Percentiles rank a stretch among this genome's conserved stretches.
These are phyloP conservation scores for Pissodes strobi DNA, from an alignment of 1,140 invertebrate species.

Conservation along the genomic window DNA sequence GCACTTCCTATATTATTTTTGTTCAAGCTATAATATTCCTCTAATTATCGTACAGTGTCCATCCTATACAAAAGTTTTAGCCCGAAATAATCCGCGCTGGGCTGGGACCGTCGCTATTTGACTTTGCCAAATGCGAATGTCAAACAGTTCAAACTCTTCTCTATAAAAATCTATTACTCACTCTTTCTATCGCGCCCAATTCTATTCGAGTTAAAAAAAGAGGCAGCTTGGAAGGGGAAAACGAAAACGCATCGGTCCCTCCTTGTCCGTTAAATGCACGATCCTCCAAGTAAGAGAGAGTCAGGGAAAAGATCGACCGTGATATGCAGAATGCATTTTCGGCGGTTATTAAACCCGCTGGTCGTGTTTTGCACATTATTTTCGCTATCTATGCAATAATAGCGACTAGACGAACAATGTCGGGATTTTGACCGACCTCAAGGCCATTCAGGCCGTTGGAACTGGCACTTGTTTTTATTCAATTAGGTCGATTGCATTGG, in stretches of 20 bases:
- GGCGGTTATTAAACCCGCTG: constrained; percentile 38
- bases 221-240: background rate
- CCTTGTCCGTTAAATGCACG: background rate
- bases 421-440: constrained; percentile 32
- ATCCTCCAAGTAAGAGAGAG: background rate
- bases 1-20: too few species aligned
- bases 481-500: too few species aligned
- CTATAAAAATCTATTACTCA: constrained; percentile 32
- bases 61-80: too few species aligned
- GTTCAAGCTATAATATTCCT: too few species aligned
- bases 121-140: constrained; percentile 42
- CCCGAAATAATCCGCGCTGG: constrained; percentile 25
- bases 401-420: constrained; percentile 33
- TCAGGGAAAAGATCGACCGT: background rate
- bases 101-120: constrained; percentile 35
- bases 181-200: constrained; percentile 22
- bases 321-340: constrained; percentile 40
- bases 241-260: background rate
- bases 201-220: constrained; percentile 29
- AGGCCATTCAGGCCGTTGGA: constrained; percentile 29
- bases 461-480: background rate
- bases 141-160: constrained; percentile 42
- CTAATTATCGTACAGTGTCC: too few species aligned
- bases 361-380: constrained; percentile 31
- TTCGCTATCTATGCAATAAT: constrained; percentile 36